phyloP scores from a whole-genome alignment of 2,113 vertebrate genomes.

The Myrmecophaga tridactyla region DNA sequence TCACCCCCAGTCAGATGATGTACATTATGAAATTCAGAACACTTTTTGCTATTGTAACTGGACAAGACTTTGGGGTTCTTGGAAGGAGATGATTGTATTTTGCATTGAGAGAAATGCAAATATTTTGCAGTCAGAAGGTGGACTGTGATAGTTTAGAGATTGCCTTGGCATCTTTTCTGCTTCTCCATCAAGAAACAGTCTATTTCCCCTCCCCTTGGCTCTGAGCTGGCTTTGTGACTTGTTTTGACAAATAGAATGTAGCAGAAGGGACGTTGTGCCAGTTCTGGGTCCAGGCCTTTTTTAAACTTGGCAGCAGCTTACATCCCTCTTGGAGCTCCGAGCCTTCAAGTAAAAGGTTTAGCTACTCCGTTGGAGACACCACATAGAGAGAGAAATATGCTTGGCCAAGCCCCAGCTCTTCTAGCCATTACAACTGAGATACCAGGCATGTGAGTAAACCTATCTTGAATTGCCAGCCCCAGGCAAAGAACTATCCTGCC shows the following conservation, averaged over 20 bases:
- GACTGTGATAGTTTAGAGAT: not conserved
- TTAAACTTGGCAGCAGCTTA: not conserved
- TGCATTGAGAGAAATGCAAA: not conserved
- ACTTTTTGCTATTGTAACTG: not conserved
- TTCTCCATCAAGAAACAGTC: not conserved
- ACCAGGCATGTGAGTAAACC: not conserved
- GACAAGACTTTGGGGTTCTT: not conserved
- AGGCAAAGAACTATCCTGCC: not conserved
- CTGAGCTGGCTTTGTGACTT: not conserved
- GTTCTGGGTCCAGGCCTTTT: not conserved
- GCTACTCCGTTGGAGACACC: not conserved
- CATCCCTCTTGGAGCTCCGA: not conserved
- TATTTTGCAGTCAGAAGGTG: not conserved
- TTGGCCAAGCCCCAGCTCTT: not conserved
- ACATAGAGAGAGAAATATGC: not conserved
- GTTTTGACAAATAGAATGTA: not conserved
- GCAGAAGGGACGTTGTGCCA: not conserved
- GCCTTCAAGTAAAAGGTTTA: not conserved
- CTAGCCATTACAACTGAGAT: not conserved
- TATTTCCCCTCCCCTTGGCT: not conserved
- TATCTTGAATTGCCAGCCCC: not conserved
- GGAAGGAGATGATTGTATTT: not conserved
- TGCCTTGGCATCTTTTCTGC: not conserved
- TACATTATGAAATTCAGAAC: not conserved
- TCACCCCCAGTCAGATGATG: not conserved